Conservation (phyloP, 2,888 invertebrate genomes). For the Temnothorax unifasciatus region DNA sequence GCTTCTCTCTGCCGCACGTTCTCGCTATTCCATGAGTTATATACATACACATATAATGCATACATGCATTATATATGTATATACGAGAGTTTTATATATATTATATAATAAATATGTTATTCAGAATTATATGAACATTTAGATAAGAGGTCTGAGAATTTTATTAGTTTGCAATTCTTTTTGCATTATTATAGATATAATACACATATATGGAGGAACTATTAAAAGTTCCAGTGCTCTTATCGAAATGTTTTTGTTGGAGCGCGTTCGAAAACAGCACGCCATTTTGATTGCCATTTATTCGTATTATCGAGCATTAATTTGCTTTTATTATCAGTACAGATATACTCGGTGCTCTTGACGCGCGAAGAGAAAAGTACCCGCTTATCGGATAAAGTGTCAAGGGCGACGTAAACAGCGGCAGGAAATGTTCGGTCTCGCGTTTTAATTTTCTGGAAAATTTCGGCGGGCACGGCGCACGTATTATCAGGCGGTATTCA, state of each 20-base stretch:
- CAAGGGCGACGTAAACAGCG: conserved; percentile 49
- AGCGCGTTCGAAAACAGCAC: conserved; percentile 26
- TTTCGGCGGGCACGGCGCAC: background rate
- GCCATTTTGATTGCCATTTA: conserved; percentile 45
- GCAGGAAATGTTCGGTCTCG: conserved; percentile 5
- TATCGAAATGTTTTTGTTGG: conserved; percentile 36
- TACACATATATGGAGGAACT: background rate
- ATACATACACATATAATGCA: background rate
- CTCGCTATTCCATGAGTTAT: background rate
- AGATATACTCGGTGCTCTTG: conserved; percentile 36
- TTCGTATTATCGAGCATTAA: conserved; percentile 43
- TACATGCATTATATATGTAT: background rate
- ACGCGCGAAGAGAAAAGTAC: conserved; percentile 30
- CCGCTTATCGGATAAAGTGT: conserved; percentile 52
- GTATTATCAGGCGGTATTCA: background rate
- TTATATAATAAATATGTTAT: background rate
- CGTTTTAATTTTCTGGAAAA: background rate
- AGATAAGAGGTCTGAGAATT: background rate
- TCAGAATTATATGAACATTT: background rate
- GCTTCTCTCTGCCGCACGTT: background rate
- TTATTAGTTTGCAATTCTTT: background rate
- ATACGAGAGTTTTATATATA: background rate
- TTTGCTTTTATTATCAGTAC: conserved; percentile 49
- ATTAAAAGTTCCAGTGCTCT: background rate
- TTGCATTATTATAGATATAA: background rate